A percentile compares a stretch with the other conserved stretches of the same genome.
These are phyloP conservation scores for Pseudomugil tenellus DNA, from an alignment of 2,797 vertebrate genomes.

Conservation along the genomic window DNA sequence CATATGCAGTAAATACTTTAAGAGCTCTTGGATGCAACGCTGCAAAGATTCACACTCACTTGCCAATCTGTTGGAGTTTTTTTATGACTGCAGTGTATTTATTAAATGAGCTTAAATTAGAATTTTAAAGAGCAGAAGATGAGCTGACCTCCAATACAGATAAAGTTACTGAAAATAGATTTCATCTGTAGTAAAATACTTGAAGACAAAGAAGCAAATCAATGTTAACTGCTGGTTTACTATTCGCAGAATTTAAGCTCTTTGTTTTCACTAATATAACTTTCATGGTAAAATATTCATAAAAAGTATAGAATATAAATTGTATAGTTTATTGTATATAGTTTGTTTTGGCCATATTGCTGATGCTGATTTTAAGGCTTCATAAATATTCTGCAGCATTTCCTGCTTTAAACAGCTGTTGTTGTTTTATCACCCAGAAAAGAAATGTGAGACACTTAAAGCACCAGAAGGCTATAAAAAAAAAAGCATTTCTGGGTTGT, in stretches of 20 bases:
- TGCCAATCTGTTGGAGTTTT: not conserved
- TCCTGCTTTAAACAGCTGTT: not conserved
- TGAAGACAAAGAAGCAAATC: not conserved
- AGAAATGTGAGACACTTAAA: not conserved
- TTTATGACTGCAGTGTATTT: not conserved
- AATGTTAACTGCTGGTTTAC: not conserved
- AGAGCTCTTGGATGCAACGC: not conserved
- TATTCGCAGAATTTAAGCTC: no score
- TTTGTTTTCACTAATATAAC: no score
- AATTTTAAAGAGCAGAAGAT: not conserved
- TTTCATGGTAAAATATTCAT: not conserved
- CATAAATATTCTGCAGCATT: not conserved
- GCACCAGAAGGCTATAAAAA: not conserved
- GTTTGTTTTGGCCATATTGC: not conserved
- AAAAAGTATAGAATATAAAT: not conserved
- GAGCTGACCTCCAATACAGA: not conserved
- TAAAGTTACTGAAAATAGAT: not conserved
- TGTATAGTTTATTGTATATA: no score
- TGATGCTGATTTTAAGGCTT: not conserved
- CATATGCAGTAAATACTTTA: not conserved
- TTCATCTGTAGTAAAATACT: not conserved
- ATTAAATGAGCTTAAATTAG: not conserved
- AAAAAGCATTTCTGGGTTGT: not conserved
- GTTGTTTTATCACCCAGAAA: not conserved
- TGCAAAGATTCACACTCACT: not conserved